phyloP scores from a whole-genome alignment of 2,113 vertebrate species.

The Myotis yumanensis region DNA sequence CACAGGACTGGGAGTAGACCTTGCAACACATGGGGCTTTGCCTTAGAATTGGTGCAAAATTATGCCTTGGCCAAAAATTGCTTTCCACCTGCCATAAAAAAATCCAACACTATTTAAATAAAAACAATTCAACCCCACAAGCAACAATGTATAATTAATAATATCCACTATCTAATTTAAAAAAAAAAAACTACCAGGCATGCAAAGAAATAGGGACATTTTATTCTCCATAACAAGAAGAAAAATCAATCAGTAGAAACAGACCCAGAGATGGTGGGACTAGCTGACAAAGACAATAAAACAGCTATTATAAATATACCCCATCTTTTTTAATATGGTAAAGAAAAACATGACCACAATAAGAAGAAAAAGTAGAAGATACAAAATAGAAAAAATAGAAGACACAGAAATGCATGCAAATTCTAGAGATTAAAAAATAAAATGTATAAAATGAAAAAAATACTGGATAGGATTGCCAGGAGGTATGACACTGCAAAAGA shows the following conservation, averaged over 20 bases:
- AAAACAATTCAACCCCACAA: conserved; percentile 13
- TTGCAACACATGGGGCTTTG: not conserved
- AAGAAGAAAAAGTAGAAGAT: not conserved
- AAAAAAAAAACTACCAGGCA: not conserved
- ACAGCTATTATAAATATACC: not conserved
- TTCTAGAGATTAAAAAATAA: not conserved
- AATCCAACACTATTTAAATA: not conserved
- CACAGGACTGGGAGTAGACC: not conserved
- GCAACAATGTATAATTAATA: not conserved
- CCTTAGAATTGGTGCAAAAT: not conserved
- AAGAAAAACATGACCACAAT: not conserved
- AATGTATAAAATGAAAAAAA: not conserved
- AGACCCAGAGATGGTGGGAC: not conserved
- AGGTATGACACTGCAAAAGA: not conserved
- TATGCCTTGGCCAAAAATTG: not conserved
- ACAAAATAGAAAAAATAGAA: not conserved
- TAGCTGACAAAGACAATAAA: not conserved
- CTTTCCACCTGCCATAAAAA: not conserved
- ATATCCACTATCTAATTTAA: not conserved
- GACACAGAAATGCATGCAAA: not conserved
- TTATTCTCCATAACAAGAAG: not conserved
- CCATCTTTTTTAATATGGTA: not conserved
- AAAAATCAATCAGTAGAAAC: not conserved
- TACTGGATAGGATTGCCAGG: not conserved
- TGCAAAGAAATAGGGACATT: not conserved